phyloP scores from a whole-genome alignment of 2,888 invertebrate species.

The Acleris cristana region DNA sequence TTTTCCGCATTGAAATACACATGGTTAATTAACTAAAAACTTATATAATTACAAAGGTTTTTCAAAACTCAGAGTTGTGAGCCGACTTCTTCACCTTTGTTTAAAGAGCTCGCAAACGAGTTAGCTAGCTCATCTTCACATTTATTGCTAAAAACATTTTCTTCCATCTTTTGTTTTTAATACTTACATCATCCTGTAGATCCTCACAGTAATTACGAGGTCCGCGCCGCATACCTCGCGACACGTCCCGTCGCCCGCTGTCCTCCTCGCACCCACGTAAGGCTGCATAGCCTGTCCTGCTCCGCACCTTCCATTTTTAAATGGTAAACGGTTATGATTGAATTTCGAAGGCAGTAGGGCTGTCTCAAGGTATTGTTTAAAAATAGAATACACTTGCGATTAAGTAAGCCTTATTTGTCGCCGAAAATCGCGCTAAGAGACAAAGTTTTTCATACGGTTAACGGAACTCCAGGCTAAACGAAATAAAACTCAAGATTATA shows the following conservation, averaged over 20 bases:
- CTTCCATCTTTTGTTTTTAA: not conserved
- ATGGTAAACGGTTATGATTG: constrained; percentile 37
- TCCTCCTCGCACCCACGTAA: constrained; percentile 48
- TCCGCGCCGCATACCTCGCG: constrained; percentile 68
- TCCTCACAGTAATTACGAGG: constrained; percentile 59
- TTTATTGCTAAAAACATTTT: not conserved
- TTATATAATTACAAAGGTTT: too few relatives aligned
- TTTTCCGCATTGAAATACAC: too few relatives aligned
- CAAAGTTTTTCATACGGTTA: too few relatives aligned
- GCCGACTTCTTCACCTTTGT: too few relatives aligned
- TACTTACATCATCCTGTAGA: constrained; percentile 49
- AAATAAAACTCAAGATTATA: too few relatives aligned
- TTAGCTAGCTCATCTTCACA: too few relatives aligned
- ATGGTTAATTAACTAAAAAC: too few relatives aligned
- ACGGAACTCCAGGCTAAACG: too few relatives aligned
- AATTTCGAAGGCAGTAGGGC: constrained; percentile 29
- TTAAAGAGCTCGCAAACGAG: too few relatives aligned
- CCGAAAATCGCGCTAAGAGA: too few relatives aligned
- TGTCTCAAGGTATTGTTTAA: constrained; percentile 24
- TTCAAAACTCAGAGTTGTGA: too few relatives aligned
- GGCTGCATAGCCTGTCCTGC: constrained; percentile 26
- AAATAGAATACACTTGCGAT: not conserved
- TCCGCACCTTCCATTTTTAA: constrained; percentile 37
- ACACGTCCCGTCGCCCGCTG: constrained; percentile 60
- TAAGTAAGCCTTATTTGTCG: too few relatives aligned